phyloP scores from a whole-genome alignment of 2,113 vertebrate species.

The Heliornis fulica region DNA sequence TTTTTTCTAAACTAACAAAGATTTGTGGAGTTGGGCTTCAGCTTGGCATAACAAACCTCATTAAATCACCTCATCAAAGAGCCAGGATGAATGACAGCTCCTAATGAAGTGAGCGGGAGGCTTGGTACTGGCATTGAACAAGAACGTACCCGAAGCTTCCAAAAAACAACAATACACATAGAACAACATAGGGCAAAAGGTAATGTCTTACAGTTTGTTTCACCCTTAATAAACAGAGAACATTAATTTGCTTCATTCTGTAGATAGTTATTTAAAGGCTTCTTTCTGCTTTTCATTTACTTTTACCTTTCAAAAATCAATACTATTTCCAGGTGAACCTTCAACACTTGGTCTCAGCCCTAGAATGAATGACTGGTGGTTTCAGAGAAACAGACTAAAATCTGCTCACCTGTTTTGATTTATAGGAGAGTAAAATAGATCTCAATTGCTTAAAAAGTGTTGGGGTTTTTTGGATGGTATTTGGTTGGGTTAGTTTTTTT shows the following conservation, averaged over 20 bases:
- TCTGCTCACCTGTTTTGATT: neutral
- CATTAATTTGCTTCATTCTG: neutral
- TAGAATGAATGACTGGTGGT: neutral
- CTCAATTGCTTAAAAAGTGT: neutral
- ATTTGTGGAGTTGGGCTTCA: neutral
- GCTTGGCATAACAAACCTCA: neutral
- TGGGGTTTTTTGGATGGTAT: too few relatives aligned
- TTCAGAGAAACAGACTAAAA: neutral
- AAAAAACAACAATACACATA: neutral
- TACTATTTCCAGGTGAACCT: neutral
- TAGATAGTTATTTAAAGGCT: neutral
- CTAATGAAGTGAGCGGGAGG: neutral
- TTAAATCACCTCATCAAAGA: neutral
- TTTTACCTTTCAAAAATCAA: neutral
- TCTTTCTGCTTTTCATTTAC: neutral
- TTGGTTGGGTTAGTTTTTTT: neutral
- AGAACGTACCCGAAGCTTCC: neutral
- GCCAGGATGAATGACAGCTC: neutral
- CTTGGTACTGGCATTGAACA: neutral
- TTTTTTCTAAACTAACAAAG: too few relatives aligned
- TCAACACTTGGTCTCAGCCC: neutral
- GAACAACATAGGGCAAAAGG: neutral
- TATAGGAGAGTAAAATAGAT: neutral
- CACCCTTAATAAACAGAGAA: conserved; percentile 31
- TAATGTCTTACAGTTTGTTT: neutral